Evolutionary conservation across 2,888 invertebrate species (phyloP), one percentile per base, ranked within the genome.

Genomic region (Theristus sp.): DNA sequence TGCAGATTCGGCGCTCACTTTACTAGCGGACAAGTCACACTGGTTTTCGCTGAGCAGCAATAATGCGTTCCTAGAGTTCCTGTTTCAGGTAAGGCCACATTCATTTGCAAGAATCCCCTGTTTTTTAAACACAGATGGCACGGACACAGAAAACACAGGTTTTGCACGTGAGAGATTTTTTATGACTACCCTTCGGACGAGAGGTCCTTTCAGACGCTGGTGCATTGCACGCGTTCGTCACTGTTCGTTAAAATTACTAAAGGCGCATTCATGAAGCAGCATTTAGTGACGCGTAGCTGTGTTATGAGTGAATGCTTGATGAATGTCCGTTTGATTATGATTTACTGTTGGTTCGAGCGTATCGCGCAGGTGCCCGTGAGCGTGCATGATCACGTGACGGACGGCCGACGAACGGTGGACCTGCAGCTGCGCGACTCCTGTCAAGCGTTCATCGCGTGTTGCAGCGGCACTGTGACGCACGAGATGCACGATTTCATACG

Each of bases 331-430:
- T 60, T 63, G 52, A 52, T 28, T 29, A 59, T 28, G 28, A 25
- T 29, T 47, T 54, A 47, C 57, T 56, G 22, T 56, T 52, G 26
- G 46, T 58, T 3, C 17, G 13, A 26, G n/a, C 10, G 38, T n/a
- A n/a, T n/a, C n/a, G n/a, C 60, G 49, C 87, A 96, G 76, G 90
- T 93, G 1, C 89, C 94, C 1, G 93, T 94, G 0, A 85, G 86
- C 77, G 89, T 96, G 58, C 85, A 82, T 66, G 94, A 96, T 73
- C 86, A 89, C 72, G 80, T 90, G 62, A 79, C 93, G 29, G 96
- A 98, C 74, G 94, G 94, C 0, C 83, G 94, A 67, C 89, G 91
- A 75, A 90, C 94, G 72, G 91, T 98, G 0, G 98, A 98, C 72
- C 82, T 86, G 30, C 88, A 89, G 70, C 75, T 98, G 66, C 93